Conservation (phyloP, 1,140 invertebrate genomes). For the Temnothorax longispinosus region DNA sequence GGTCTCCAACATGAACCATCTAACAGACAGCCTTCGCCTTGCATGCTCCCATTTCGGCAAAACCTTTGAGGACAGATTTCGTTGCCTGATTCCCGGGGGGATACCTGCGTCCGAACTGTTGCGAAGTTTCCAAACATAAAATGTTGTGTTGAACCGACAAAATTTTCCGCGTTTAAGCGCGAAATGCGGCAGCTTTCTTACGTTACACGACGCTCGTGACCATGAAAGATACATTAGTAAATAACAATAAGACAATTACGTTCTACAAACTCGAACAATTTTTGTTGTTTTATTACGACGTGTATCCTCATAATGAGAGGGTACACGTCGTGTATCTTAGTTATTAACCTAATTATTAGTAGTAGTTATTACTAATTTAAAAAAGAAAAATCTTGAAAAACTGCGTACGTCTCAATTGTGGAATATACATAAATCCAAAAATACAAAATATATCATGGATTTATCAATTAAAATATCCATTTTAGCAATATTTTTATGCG, state of each 20-base stretch:
- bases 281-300: not conserved
- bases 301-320: not conserved
- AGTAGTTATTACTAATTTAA: not conserved
- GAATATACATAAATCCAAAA: not conserved
- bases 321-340: too few species aligned
- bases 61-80: conserved; percentile 1
- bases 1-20: conserved; percentile 17
- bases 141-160: conserved; percentile 8
- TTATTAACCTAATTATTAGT: not conserved
- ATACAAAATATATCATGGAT: not conserved
- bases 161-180: conserved; percentile 53
- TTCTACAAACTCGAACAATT: not conserved
- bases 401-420: not conserved
- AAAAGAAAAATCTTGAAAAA: not conserved
- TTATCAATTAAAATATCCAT: not conserved
- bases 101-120: conserved; percentile 18
- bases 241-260: not conserved
- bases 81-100: not conserved
- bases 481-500: not conserved
- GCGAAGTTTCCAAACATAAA: conserved; percentile 40
- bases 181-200: conserved; percentile 9
- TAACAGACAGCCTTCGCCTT: conserved; percentile 17
- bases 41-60: conserved; percentile 17
- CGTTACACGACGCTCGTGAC: not conserved
- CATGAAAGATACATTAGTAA: not conserved